A percentile compares a stretch with the other conserved stretches of the same genome.
Conservation (phyloP, 2,888 invertebrate genomes). For the Ophion obscuratus region DNA sequence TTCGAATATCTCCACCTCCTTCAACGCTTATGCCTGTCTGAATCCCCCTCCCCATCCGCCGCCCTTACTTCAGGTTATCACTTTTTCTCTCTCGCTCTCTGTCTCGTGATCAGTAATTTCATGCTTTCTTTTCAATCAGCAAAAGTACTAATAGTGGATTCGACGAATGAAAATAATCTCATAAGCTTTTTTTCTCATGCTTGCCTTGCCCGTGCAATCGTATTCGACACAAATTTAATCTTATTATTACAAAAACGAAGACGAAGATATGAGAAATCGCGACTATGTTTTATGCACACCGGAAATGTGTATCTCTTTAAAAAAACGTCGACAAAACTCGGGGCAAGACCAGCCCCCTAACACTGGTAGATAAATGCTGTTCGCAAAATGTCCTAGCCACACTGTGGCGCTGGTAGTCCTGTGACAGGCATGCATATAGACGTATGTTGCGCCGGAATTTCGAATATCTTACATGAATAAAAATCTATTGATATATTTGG, state of each 20-base stretch:
- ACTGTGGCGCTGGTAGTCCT: too few relatives aligned
- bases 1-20: constrained; percentile 9
- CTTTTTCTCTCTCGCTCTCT: constrained; percentile 24
- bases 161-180: constrained; percentile 22
- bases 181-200: constrained; percentile 16
- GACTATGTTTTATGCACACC: not conserved
- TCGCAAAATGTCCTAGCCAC: too few relatives aligned
- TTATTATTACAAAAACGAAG: not conserved
- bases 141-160: constrained; percentile 4
- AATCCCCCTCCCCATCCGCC: constrained; percentile 5
- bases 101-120: constrained; percentile 33
- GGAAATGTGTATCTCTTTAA: not conserved
- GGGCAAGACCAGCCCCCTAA: too few relatives aligned
- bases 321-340: too few relatives aligned
- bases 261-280: not conserved
- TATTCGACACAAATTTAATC: constrained; percentile 21
- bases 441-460: too few relatives aligned
- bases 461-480: too few relatives aligned
- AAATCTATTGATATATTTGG: too few relatives aligned
- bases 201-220: not conserved
- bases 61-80: not conserved
- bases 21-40: constrained; percentile 25
- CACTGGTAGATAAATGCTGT: too few relatives aligned
- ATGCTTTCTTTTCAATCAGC: constrained; percentile 34
- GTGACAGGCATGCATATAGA: too few relatives aligned